Conservation (phyloP, 2,113 vertebrate species). For the Pontoporia blainvillei region DNA sequence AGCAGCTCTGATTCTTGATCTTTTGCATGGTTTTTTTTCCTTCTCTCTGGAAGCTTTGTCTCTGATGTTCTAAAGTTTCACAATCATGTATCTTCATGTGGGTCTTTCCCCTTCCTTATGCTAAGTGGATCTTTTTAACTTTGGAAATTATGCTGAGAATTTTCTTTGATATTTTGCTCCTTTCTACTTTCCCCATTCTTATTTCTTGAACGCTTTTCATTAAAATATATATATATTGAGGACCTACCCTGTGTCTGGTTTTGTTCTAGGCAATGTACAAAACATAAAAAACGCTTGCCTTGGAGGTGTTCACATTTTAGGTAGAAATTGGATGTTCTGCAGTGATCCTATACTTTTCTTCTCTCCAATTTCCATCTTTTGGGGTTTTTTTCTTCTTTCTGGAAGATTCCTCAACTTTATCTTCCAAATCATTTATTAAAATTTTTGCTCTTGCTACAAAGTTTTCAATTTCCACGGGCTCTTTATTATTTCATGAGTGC, state of each 20-base stretch:
- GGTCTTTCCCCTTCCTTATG: neutral
- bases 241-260: neutral
- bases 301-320: neutral
- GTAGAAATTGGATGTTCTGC: neutral
- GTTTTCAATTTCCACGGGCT: neutral
- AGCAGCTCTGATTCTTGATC: neutral
- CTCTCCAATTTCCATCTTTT: neutral
- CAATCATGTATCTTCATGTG: neutral
- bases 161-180: neutral
- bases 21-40: neutral
- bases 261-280: neutral
- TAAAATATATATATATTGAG: neutral
- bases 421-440: neutral
- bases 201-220: neutral
- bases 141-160: neutral
- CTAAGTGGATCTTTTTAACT: neutral
- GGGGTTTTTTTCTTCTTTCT: neutral
- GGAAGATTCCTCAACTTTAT: neutral
- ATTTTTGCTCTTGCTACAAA: neutral
- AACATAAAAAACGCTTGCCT: neutral
- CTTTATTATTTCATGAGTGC: neutral
- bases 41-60: neutral
- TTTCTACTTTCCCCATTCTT: neutral
- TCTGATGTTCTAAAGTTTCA: neutral
- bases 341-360: neutral